Conservation (phyloP, 2,113 vertebrate species). For the Sphaerodactylus townsendi region DNA sequence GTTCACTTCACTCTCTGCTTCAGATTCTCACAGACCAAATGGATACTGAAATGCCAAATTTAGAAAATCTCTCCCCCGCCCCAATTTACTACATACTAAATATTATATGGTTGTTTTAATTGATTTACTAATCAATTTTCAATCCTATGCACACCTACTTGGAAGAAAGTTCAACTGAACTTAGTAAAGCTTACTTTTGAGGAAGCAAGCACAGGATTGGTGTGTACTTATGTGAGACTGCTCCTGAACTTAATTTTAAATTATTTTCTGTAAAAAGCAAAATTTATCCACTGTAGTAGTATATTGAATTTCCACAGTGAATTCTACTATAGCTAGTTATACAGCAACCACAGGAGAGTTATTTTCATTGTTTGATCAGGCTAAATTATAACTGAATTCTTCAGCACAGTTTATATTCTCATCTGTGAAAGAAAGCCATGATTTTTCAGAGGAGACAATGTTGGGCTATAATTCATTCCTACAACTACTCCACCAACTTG, state of each 20-base stretch:
- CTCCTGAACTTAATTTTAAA: background rate
- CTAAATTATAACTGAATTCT: conserved; percentile 66
- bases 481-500: conserved; percentile 78
- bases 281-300: conserved; percentile 1
- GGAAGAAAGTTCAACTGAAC: background rate
- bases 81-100: background rate
- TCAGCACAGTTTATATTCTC: conserved; percentile 62
- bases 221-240: background rate
- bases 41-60: background rate
- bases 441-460: conserved; percentile 75
- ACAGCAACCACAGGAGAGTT: conserved; percentile 45
- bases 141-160: background rate
- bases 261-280: background rate
- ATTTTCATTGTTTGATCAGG: conserved; percentile 53
- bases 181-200: background rate
- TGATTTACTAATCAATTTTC: background rate
- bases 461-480: conserved; percentile 77
- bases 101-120: background rate
- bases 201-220: background rate
- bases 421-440: conserved; percentile 69
- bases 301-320: conserved; percentile 20
- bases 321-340: conserved; percentile 40
- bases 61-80: no score
- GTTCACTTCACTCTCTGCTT: background rate
- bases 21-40: background rate